These are phyloP conservation scores for Hemithea aestivaria DNA, from an alignment of 2,888 invertebrate species.

Conservation along the genomic window DNA sequence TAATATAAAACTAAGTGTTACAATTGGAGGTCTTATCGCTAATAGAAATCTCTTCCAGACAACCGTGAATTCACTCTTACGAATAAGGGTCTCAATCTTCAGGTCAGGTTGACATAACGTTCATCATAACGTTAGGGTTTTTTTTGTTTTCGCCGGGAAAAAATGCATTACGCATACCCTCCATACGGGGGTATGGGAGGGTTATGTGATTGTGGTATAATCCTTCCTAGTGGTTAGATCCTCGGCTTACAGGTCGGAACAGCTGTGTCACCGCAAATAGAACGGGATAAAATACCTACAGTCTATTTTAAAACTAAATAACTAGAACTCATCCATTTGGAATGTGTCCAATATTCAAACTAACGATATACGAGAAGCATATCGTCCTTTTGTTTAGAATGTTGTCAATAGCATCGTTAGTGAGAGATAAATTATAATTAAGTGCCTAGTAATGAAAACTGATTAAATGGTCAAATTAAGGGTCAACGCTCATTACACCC, in stretches of 20 bases:
- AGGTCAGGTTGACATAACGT: no score
- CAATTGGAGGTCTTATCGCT: no score
- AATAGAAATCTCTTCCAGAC: no score
- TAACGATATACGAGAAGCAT: conserved; percentile 37
- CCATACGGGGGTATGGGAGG: conserved; percentile 2
- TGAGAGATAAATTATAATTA: not conserved
- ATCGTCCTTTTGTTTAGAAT: conserved; percentile 39
- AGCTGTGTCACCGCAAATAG: conserved; percentile 56
- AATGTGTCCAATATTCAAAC: conserved; percentile 61
- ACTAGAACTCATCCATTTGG: conserved; percentile 64
- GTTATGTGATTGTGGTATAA: not conserved
- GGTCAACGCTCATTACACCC: no score
- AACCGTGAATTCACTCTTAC: no score
- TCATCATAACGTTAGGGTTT: no score
- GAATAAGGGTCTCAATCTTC: no score
- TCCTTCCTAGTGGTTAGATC: conserved; percentile 10
- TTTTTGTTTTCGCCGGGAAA: no score
- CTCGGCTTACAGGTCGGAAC: conserved; percentile 39
- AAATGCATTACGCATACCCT: no score
- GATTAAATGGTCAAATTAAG: no score
- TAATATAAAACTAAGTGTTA: no score
- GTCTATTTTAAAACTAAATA: conserved; percentile 61
- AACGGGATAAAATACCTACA: conserved; percentile 59
- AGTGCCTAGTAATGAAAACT: no score
- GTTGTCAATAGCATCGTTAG: conserved; percentile 4